Evolutionary conservation across 64 coral and sea anemone species (phyloP), one percentile per base, ranked within the genome.

Genomic region (Montipora foliosa): DNA sequence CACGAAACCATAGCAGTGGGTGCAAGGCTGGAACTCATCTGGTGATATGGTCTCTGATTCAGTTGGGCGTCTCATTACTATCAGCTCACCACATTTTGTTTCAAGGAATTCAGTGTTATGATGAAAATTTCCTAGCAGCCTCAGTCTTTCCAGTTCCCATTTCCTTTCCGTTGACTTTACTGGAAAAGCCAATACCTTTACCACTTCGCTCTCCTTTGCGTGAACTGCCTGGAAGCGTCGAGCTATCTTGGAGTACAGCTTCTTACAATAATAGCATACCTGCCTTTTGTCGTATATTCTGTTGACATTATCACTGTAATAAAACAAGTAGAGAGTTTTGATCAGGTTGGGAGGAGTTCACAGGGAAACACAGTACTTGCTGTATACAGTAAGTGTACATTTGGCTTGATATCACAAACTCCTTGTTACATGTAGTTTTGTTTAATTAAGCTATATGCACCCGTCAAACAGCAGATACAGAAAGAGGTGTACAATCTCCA

Each of bases 211-310:
- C 17, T 92, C 80, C n/a, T 92, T 60, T 11, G 55, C 83, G 52
- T 92, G 79, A 8, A 22, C 4, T 47, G 47, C 14, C 44, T 75
- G 20, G 52, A 47, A 83, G 70, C 77, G 90, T 16, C 90, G 67
- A 49, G 80, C 79, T 44, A 92, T 84, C 58, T 84, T 92, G 20
- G 20, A 7, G 71, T 70, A 83, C 24, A 83, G 19, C 15, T 46
- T 22, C 2, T 47, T 17, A 24, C 90, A 84, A 57, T 57, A 57
- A 57, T 57, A 73, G 25, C 80, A 84, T 6, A 70, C 64, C 47
- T 92, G 80, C 48, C 29, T 75, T 19, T 92, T 84, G 48, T 92
- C 80, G 22, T 84, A 92, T 11, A 92, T 44, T 21, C 90, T 64
- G 9, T 64, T 64, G 61, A 3, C 14, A 64, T 64, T 57, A 57